Evolutionary conservation across 1,140 invertebrate species (phyloP).

Genomic region (Hirudo medicinalis): DNA sequence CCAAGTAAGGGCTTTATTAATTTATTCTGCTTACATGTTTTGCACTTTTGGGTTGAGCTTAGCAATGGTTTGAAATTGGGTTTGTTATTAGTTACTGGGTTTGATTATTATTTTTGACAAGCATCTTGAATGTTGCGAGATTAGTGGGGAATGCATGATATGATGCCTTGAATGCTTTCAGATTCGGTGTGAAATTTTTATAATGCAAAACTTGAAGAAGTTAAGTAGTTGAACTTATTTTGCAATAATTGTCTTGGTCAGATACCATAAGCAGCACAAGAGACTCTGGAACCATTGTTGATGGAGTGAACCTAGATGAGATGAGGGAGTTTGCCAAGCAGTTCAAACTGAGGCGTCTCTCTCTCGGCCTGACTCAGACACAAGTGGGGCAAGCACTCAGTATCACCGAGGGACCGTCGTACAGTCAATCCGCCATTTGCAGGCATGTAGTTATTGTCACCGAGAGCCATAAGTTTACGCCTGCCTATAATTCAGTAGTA

Average conservation of each 20-base stretch:
- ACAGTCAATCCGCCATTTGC: conserved; percentile 97
- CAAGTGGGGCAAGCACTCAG: conserved; percentile 71
- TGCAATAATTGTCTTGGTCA: conserved; percentile 23
- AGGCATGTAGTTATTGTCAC: conserved; percentile 51
- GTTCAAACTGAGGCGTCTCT: conserved; percentile 81
- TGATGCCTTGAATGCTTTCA: background rate
- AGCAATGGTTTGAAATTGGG: too few relatives aligned
- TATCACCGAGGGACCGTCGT: conserved; percentile 87
- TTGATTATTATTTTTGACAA: background rate
- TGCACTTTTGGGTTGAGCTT: too few relatives aligned
- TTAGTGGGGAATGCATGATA: too few relatives aligned
- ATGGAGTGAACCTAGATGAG: conserved; percentile 90
- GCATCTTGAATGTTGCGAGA: background rate
- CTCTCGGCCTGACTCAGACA: conserved; percentile 84
- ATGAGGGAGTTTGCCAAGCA: conserved; percentile 96
- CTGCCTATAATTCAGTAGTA: too few relatives aligned
- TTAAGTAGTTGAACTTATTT: background rate
- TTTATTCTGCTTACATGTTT: too few relatives aligned
- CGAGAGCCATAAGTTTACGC: too few relatives aligned
- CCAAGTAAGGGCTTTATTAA: conserved; percentile 30
- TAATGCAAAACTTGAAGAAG: background rate
- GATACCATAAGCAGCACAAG: conserved; percentile 59
- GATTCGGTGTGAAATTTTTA: background rate
- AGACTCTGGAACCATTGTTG: conserved; percentile 72
- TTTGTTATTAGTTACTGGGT: background rate